Conservation (phyloP, 2,113 vertebrate genomes). For the Chrysochloris asiatica region DNA sequence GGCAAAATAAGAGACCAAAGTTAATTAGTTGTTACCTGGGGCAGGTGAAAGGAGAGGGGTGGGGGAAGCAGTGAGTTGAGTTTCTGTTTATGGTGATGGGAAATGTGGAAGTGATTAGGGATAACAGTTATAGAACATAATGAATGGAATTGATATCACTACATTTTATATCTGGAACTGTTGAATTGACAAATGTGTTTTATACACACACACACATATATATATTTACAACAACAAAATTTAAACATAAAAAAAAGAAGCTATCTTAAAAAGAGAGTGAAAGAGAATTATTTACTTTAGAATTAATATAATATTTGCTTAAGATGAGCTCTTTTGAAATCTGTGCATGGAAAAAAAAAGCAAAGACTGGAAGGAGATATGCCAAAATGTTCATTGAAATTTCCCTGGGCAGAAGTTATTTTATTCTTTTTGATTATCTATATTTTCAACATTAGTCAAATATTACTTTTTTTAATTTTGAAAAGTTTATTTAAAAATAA, state of each 20-base stretch:
- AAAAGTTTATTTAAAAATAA: conserved; percentile 44
- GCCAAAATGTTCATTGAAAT: conserved; percentile 50
- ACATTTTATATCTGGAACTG: not conserved
- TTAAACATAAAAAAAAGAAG: not conserved
- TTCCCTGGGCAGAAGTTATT: not conserved
- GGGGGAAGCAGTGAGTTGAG: not conserved
- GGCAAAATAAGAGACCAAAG: not conserved
- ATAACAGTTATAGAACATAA: not conserved
- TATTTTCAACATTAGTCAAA: conserved; percentile 50
- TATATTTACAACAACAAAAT: not conserved
- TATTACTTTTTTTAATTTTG: conserved; percentile 40
- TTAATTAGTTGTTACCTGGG: not conserved
- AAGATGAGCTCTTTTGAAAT: conserved; percentile 28
- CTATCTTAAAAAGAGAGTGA: not conserved
- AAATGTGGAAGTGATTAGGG: not conserved
- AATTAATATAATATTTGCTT: conserved; percentile 7
- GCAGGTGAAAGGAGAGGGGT: not conserved
- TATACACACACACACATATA: not conserved
- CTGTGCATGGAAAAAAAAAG: not conserved
- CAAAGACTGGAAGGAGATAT: conserved; percentile 17
- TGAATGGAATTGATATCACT: not conserved
- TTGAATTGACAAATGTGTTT: not conserved
- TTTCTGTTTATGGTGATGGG: not conserved
- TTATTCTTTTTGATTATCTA: conserved; percentile 34
- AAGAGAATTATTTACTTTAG: too few relatives aligned